phyloP scores from a whole-genome alignment of 1,140 invertebrate species.

The Cherax quadricarinatus region DNA sequence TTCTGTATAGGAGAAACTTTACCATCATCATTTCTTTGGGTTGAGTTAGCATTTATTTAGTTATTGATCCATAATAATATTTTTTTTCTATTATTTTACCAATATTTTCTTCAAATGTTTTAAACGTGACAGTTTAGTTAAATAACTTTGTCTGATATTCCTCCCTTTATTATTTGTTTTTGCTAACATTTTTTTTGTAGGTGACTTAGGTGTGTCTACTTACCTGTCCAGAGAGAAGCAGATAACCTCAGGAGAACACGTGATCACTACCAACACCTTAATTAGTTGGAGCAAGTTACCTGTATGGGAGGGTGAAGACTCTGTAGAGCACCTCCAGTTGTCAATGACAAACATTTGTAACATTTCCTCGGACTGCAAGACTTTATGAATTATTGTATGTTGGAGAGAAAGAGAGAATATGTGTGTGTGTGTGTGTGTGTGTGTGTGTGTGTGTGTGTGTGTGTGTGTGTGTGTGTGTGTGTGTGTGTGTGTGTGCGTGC shows the following conservation, averaged over 20 bases:
- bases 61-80: not conserved
- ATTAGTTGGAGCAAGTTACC: too few species aligned
- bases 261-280: not conserved
- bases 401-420: too few species aligned
- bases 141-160: not conserved
- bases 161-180: not conserved
- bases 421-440: too few species aligned
- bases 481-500: too few species aligned
- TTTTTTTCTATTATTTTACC: not conserved
- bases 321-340: not conserved
- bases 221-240: not conserved
- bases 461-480: too few species aligned
- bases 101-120: not conserved
- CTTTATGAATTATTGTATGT: too few species aligned
- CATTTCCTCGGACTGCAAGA: too few species aligned
- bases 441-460: too few species aligned
- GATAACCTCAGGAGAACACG: not conserved
- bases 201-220: not conserved
- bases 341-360: too few species aligned
- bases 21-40: not conserved
- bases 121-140: not conserved
- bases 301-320: too few species aligned
- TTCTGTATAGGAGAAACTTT: not conserved
- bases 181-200: conserved; percentile 14
- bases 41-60: conserved; percentile 22